Base-by-base conservation (phyloP, 1,140 invertebrate genomes). In the Pseudobourletiella spinata region DNA sequence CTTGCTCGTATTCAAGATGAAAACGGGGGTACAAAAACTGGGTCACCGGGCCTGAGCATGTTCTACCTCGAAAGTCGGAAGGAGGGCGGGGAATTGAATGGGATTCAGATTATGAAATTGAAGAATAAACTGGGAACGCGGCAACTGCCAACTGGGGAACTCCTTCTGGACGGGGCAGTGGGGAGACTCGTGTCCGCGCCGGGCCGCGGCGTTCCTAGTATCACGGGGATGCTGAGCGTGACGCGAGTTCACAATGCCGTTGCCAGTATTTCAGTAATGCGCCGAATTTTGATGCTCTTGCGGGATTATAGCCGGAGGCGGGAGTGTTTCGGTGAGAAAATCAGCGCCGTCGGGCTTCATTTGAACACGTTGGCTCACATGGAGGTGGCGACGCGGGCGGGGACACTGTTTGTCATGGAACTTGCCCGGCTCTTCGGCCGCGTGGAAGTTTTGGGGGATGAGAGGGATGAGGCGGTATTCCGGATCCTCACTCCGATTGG, bases 131-230 rank as follows among this genome's bases (percentile, higher is more conserved):
- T 83, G 11, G 74, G 74, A 29, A 83, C 82, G 1, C 69, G 76
- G 54, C 82, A 84, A 67, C 65, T 83, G n/a, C 82, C 82, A 18
- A 83, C 82, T 3, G 82, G 81, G 3, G 82, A 83, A 67, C 71
- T 83, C 3, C 70, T 82, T 14, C 71, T 84, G 3, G 77, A 83
- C 72, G 82, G 82, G 16, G 72, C 76, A 16, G 67, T 71, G 22
- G 82, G 81, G 3, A 67, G 72, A 48, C 63, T 80, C 73, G 73
- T 81, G 11, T 79, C 79, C 15, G 74, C 76, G n/a, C 73, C 75
- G 61, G 82, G 81, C 11, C 70, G 79, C 51, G 82, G 82, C 11
- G 77, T 83, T 3, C 71, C 80, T 15, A 71, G 69, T 20, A 83
- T 83, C 50, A 71, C 80, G n/a, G 74, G 75, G 57, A 83, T 83